Evolutionary conservation across 2,113 vertebrate genomes (phyloP).

Genomic region (human (Homo sapiens)): DNA sequence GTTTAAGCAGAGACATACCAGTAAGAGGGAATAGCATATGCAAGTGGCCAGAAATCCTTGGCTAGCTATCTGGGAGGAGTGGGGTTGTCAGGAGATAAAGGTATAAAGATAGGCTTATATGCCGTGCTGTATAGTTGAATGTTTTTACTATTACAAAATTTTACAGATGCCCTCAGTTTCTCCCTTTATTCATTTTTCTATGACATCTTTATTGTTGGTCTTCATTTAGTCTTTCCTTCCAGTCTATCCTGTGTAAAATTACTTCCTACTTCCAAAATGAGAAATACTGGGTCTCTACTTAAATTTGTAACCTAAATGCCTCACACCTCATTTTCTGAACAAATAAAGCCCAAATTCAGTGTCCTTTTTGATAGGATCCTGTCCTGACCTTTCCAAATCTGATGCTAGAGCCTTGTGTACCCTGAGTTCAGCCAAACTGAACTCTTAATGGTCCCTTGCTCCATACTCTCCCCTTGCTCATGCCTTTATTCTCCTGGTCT

Average conservation of each 20-base stretch:
- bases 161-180: neutral
- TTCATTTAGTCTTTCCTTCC: neutral
- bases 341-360: neutral
- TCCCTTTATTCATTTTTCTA: neutral
- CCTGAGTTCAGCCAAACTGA: neutral
- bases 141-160: neutral
- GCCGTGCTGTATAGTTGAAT: neutral
- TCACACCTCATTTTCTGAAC: neutral
- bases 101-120: neutral
- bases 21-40: neutral
- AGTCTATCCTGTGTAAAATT: neutral
- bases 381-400: neutral
- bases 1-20: neutral
- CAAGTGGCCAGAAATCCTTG: constrained; percentile 11
- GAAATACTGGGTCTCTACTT: neutral
- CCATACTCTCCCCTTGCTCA: neutral
- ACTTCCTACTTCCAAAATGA: neutral
- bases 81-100: neutral
- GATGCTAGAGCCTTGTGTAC: neutral
- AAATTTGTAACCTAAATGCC: neutral
- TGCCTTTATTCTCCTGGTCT: neutral
- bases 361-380: neutral
- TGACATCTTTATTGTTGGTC: neutral
- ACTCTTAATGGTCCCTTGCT: neutral
- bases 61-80: neutral